phyloP scores from a whole-genome alignment of 2,113 vertebrate genomes.

The Chlamydotis undulata region DNA sequence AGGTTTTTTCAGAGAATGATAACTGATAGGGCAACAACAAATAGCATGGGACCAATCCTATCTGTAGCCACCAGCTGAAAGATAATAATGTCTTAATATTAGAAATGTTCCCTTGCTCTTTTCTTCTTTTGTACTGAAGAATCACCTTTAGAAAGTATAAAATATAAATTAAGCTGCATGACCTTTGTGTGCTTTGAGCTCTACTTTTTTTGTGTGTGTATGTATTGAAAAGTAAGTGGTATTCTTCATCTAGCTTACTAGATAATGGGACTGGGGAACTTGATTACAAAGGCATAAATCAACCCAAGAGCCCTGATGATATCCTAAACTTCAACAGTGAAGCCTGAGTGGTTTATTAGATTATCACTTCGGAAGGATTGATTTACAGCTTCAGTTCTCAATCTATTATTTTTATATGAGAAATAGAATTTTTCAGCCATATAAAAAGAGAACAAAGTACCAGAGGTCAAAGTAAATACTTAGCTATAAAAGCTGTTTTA shows the following conservation, averaged over 20 bases:
- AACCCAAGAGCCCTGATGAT: conserved; percentile 5
- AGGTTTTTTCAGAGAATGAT: not conserved
- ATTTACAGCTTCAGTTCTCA: conserved; percentile 18
- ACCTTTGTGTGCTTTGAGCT: not conserved
- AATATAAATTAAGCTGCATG: conserved; percentile 27
- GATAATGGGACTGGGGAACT: conserved; percentile 1
- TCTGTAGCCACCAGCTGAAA: not conserved
- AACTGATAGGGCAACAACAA: not conserved
- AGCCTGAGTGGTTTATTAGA: conserved; percentile 38
- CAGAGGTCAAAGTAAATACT: not conserved
- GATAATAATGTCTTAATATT: not conserved
- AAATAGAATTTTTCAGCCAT: not conserved
- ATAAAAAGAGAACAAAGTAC: not conserved
- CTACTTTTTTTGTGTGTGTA: not conserved
- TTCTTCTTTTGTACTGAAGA: conserved; percentile 4
- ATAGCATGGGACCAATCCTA: not conserved
- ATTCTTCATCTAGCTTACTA: not conserved
- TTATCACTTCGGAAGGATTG: conserved; percentile 50
- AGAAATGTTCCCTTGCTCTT: not conserved
- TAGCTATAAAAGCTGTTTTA: conserved; percentile 5
- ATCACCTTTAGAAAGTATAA: not conserved
- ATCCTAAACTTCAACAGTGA: not conserved
- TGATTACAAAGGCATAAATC: conserved; percentile 40
- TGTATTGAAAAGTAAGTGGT: not conserved
- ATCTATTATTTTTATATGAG: not conserved